Conservation (phyloP, 1,140 invertebrate species). For the Hetaerina americana region DNA sequence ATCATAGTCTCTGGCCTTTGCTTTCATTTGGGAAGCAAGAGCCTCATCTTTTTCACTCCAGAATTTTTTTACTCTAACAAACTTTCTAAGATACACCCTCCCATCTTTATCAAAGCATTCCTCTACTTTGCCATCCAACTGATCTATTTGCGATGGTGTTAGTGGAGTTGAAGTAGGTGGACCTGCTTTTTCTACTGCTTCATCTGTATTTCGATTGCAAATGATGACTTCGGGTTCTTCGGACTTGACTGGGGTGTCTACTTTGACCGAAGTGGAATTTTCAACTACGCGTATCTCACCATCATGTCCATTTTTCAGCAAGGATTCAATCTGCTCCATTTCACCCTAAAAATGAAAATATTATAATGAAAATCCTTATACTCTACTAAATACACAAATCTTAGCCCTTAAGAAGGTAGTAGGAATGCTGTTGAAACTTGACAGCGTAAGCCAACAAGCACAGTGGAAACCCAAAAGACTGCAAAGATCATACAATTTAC, state of each 20-base stretch:
- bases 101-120: constrained; percentile 36
- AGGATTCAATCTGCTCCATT: background rate
- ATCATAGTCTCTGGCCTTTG: background rate
- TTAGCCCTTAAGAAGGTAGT: no score
- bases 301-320: background rate
- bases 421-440: no score
- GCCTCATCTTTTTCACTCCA: constrained; percentile 22
- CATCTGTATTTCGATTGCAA: background rate
- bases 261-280: constrained; percentile 1
- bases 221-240: constrained; percentile 4
- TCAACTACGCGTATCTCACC: background rate
- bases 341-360: background rate
- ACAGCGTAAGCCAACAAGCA: no score
- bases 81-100: constrained; percentile 34
- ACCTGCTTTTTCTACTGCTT: constrained; percentile 5
- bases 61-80: constrained; percentile 40
- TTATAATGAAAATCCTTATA: background rate
- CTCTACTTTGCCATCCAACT: constrained; percentile 33
- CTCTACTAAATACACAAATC: no score
- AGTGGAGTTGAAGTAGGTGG: background rate
- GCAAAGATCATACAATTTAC: no score
- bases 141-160: constrained; percentile 19
- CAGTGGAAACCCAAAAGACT: no score
- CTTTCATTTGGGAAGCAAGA: constrained; percentile 11
- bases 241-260: background rate